These are phyloP conservation scores for Linepithema humile DNA, from an alignment of 1,140 invertebrate species.

Conservation along the genomic window DNA sequence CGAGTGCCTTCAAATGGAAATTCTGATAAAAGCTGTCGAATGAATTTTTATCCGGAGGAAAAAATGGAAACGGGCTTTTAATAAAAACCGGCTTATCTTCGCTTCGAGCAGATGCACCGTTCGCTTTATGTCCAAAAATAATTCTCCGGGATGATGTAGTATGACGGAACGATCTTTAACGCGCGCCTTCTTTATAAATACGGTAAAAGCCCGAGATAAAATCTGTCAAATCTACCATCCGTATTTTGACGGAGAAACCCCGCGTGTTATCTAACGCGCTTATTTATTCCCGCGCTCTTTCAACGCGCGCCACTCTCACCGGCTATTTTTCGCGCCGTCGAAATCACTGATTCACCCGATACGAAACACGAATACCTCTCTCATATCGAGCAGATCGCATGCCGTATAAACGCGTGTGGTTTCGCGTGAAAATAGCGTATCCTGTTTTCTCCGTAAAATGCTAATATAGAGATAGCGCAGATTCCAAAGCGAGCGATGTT, in stretches of 20 bases:
- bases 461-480: not conserved
- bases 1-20: constrained; percentile 5
- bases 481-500: constrained; percentile 1
- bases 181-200: not conserved
- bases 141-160: not conserved
- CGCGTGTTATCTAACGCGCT: not conserved
- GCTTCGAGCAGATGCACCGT: not conserved
- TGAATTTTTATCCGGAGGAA: not conserved
- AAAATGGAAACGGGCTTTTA: not conserved
- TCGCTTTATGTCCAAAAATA: constrained; percentile 3
- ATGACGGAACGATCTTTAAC: not conserved
- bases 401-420: not conserved
- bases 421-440: not conserved
- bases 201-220: constrained; percentile 5
- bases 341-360: constrained; percentile 4
- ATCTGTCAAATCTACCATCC: constrained; percentile 28
- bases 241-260: not conserved
- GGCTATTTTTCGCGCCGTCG: not conserved
- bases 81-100: not conserved
- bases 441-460: not conserved
- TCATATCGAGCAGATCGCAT: too few species aligned
- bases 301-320: not conserved
- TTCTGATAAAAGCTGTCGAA: constrained; percentile 11
- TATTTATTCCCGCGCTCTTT: not conserved
- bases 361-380: not conserved